Evolutionary conservation across 2,888 invertebrate species (phyloP).

Genomic region (Mythimna pallens): DNA sequence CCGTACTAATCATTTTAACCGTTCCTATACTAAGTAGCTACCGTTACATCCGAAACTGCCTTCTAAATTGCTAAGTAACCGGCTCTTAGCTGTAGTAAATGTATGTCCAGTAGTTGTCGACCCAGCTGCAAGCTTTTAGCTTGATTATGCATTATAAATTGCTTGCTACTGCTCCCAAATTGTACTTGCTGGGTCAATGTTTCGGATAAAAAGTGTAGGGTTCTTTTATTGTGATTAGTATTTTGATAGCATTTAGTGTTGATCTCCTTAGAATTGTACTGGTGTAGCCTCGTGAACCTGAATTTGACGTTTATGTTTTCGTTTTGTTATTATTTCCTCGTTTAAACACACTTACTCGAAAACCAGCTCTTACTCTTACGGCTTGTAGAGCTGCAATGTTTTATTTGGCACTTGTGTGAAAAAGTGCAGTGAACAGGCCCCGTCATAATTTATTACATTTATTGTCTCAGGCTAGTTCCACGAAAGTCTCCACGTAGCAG

Average conservation of each 20-base stretch:
- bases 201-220: conserved; percentile 18
- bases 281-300: not conserved
- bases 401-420: no score
- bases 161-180: conserved; percentile 59
- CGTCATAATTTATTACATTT: no score
- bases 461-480: no score
- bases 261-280: no score
- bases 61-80: conserved; percentile 57
- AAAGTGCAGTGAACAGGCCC: no score
- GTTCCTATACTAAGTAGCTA: conserved; percentile 51
- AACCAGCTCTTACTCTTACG: no score
- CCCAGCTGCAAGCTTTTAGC: conserved; percentile 76
- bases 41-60: conserved; percentile 61
- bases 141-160: conserved; percentile 75
- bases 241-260: not conserved
- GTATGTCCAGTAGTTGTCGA: conserved; percentile 68
- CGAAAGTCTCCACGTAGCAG: no score
- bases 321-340: not conserved
- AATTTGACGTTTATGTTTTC: not conserved
- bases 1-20: conserved; percentile 62
- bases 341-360: no score
- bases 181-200: conserved; percentile 53
- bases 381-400: no score
- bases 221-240: not conserved
- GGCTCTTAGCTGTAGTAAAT: conserved; percentile 65